phyloP scores from a whole-genome alignment of 2,113 vertebrate genomes.

The Carassius auratus region DNA sequence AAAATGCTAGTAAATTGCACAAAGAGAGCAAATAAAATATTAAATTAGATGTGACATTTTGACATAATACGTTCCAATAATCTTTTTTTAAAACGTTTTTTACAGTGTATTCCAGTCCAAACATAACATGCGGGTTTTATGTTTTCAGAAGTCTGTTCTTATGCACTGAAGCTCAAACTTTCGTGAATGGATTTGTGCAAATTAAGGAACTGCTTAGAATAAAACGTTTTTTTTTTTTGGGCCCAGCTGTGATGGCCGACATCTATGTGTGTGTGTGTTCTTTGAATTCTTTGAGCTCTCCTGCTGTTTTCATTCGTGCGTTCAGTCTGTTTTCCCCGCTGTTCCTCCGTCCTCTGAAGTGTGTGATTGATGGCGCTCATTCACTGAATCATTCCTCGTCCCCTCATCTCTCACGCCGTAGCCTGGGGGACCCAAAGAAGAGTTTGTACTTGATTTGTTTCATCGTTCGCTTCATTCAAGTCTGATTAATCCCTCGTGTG shows the following conservation, averaged over 20 bases:
- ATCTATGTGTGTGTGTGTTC: not conserved
- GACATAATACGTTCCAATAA: too few species aligned
- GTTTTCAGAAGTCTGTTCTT: too few species aligned
- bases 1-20: too few species aligned
- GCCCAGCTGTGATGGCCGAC: not conserved
- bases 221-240: not conserved
- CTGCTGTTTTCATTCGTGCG: slow-evolving; percentile 12
- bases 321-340: slow-evolving; percentile 6
- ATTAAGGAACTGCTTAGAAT: not conserved
- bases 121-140: too few species aligned
- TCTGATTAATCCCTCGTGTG: slow-evolving; percentile 18
- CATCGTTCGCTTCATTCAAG: slow-evolving; percentile 20
- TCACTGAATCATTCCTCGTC: not conserved
- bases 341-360: slow-evolving; percentile 9
- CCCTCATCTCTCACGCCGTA: not conserved
- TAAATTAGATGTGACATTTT: too few species aligned
- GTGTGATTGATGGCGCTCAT: slow-evolving; percentile 21
- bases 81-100: too few species aligned
- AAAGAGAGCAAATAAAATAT: too few species aligned
- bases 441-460: slow-evolving; percentile 8
- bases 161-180: too few species aligned
- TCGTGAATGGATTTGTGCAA: too few species aligned
- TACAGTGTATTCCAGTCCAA: too few species aligned
- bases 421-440: slow-evolving; percentile 11
- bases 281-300: not conserved